Evolutionary conservation across 2,113 vertebrate species (phyloP), one percentile per base, ranked within the genome.

Genomic region (Cricetomys ansorgei): DNA sequence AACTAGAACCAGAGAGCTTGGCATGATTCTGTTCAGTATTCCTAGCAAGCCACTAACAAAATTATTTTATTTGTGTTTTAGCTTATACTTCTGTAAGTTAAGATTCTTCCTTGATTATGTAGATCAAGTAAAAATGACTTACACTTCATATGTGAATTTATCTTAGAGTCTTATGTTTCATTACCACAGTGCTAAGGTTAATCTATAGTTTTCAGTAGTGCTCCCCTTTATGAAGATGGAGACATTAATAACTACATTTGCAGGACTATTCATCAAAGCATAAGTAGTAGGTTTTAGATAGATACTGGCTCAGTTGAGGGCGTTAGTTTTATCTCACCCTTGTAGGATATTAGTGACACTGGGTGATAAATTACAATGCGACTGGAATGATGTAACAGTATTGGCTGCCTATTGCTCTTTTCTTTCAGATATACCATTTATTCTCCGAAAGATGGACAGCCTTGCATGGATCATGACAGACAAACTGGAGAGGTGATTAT

Each of bases 391-490:
- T 92, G 34, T 19, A 75, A 80, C 23, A 88, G 25, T 80, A 29
- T 89, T 77, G 94, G 10, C 75, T 62, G 55, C 21, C 91, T 88
- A 10, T 1, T 85, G 0, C 55, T 96, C 1, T 31, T 34, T 90
- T 91, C 94, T 50, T 98, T 87, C 98, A 99, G 99, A 40, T 99
- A 99, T 29, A 99, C 99, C 43, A 99, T 99, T 98, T 99, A 99
- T 98, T 99, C 99, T 94, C 99, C 99, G 70, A 99, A 99, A 98
- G 99, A 99, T 98, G 99, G 99, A 37, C 99, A 99, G 92, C 99
- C 99, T 69, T 99, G 99, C 96, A 99, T 99, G 99, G 99, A 99
- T 98, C 99, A 99, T 96, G 99, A 99, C 98, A 99, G 99, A 97
- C 99, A 99, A 98, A 99, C 99, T 75, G 99, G 99, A 98, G 99